phyloP scores from a whole-genome alignment of 2,888 invertebrate species.

The Neoscelio sp. region DNA sequence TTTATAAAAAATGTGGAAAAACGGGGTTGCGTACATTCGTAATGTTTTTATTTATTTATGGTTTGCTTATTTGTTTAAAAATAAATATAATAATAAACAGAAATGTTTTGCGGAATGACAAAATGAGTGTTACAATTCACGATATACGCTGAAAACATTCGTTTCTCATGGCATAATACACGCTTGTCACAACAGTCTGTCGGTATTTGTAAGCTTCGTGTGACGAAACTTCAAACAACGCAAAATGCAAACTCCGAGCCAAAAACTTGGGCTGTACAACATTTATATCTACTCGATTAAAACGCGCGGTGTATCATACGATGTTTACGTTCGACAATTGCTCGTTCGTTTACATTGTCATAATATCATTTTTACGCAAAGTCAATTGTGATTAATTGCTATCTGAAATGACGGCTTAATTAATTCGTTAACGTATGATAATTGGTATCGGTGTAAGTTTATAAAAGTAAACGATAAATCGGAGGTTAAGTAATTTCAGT shows the following conservation, averaged over 20 bases:
- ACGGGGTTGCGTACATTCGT: too few relatives aligned
- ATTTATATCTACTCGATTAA: conserved; percentile 52
- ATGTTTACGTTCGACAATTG: conserved; percentile 40
- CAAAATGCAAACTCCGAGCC: conserved; percentile 76
- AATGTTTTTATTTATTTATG: too few relatives aligned
- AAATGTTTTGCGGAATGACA: conserved; percentile 45
- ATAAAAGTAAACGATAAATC: too few relatives aligned
- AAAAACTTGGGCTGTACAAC: conserved; percentile 70
- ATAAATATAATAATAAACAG: conserved; percentile 58
- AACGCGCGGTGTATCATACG: conserved; percentile 13
- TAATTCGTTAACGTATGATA: too few relatives aligned
- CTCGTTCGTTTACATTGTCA: conserved; percentile 21
- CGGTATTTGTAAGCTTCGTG: conserved; percentile 83
- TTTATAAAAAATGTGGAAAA: too few relatives aligned
- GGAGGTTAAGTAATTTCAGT: too few relatives aligned
- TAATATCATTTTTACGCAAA: conserved; percentile 26
- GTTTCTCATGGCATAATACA: conserved; percentile 81
- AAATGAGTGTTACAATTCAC: conserved; percentile 77
- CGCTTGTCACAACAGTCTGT: conserved; percentile 82
- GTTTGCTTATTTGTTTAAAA: conserved; percentile 59
- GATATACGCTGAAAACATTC: conserved; percentile 80
- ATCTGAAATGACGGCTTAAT: too few relatives aligned
- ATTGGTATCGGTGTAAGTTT: too few relatives aligned
- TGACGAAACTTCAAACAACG: conserved; percentile 83
- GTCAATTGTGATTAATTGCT: too few relatives aligned